These are phyloP conservation scores for Agapornis canus DNA, from an alignment of 2,797 vertebrate genomes.

Conservation along the genomic window DNA sequence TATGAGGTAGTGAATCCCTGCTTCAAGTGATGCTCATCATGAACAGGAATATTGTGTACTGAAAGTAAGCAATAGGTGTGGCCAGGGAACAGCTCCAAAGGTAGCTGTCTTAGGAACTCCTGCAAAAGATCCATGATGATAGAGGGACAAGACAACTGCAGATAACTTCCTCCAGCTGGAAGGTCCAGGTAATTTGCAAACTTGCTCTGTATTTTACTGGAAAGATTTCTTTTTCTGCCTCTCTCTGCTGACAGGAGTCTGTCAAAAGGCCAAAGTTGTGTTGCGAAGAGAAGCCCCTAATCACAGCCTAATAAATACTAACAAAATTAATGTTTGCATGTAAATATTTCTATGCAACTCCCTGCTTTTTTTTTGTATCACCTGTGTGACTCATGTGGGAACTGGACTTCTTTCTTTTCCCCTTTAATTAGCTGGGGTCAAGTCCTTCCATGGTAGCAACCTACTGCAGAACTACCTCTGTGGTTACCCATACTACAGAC, in stretches of 20 bases:
- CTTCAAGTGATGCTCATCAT: not conserved
- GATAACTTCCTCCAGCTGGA: not conserved
- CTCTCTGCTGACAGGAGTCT: not conserved
- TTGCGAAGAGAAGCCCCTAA: not conserved
- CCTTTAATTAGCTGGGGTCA: not conserved
- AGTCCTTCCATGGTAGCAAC: not conserved
- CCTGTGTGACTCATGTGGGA: not conserved
- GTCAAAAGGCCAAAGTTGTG: not conserved
- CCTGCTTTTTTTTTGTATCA: not conserved
- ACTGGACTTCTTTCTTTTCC: not conserved
- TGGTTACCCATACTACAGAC: not conserved
- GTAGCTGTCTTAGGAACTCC: not conserved
- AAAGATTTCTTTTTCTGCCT: not conserved
- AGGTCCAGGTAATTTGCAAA: not conserved
- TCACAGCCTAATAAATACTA: not conserved
- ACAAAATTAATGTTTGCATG: not conserved
- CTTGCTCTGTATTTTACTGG: not conserved
- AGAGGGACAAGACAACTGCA: not conserved
- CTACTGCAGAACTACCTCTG: not conserved
- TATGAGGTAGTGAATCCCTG: not conserved
- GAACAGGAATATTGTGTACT: not conserved
- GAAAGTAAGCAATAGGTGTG: not conserved
- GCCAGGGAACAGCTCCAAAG: not conserved
- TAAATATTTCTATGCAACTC: not conserved
- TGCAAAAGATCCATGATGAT: not conserved